Evolutionary conservation across 2,888 invertebrate species (phyloP), one percentile per base, ranked within the genome.

Genomic region (Drosophila diplacantha): DNA sequence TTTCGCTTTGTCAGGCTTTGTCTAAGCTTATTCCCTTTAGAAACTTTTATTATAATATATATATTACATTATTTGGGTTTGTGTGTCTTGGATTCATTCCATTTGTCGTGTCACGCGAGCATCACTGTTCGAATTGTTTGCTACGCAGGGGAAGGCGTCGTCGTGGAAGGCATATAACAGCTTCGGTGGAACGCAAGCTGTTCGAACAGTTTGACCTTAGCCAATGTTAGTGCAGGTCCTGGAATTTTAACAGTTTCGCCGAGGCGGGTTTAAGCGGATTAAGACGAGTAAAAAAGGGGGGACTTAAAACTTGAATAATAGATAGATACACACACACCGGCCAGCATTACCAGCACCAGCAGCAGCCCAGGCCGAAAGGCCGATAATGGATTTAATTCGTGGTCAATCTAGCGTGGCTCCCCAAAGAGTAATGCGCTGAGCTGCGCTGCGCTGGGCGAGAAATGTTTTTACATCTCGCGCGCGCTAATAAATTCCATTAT

Each of bases 171-270:
- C 44, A 20, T 46, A 46, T 31, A 31, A 46, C 44, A 46, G 14
- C n/a, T n/a, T 3, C 0, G 9, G 7, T 47, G 63, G 54, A 63
- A 9, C 26, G 16, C 16, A 35, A 39, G 38, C 46, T 41, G 11
- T 55, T 57, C 5, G 29, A 8, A 49, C 61, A 61, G 41, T 61
- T 61, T 61, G 61, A 61, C 61, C 61, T 61, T 61, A 61, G 34
- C 12, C 62, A 61, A 61, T 61, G 61, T 61, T 61, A 49, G 29
- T 61, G 61, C 61, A 50, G 29, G 29, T 34, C 61, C 61, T 62
- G 61, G 61, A 61, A 61, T 34, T 50, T 57, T 61, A 61, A 62
- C 61, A 61, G 44, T 46, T 50, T 60, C 49, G 61, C 61, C 56
- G 57, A 43, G 44, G 32, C 62, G 41, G 14, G 35, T 50, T 61